Conservation (phyloP, 2,797 vertebrate genomes). For the Artibeus lituratus region DNA sequence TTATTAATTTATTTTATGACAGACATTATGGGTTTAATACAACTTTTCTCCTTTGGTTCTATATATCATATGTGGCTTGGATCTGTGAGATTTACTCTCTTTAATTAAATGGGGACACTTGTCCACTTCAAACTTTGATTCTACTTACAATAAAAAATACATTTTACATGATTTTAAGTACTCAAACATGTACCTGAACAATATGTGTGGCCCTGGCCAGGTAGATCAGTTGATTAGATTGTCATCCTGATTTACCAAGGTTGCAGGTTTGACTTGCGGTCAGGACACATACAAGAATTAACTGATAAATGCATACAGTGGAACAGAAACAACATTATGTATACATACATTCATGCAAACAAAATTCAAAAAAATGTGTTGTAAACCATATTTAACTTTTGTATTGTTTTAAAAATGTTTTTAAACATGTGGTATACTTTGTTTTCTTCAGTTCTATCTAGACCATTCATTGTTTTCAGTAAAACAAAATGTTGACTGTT, state of each 20-base stretch:
- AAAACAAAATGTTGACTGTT: background rate
- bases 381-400: background rate
- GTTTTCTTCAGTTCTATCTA: constrained; percentile 18
- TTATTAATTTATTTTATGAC: background rate
- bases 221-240: background rate
- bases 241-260: too few relatives aligned
- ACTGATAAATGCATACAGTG: background rate
- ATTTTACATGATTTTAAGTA: background rate
- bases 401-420: background rate
- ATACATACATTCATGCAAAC: background rate
- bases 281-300: background rate
- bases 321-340: background rate
- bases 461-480: background rate
- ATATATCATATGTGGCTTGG: background rate
- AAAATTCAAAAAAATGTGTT: background rate
- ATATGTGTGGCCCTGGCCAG: background rate
- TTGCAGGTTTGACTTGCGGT: background rate
- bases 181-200: background rate
- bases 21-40: background rate
- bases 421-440: background rate
- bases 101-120: background rate
- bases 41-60: background rate
- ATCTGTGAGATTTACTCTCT: background rate
- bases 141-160: background rate
- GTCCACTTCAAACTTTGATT: background rate